Percentiles rank a stretch among this genome's conserved stretches.
Conservation (phyloP, 2,888 invertebrate genomes). For the Laspeyria flexula region DNA sequence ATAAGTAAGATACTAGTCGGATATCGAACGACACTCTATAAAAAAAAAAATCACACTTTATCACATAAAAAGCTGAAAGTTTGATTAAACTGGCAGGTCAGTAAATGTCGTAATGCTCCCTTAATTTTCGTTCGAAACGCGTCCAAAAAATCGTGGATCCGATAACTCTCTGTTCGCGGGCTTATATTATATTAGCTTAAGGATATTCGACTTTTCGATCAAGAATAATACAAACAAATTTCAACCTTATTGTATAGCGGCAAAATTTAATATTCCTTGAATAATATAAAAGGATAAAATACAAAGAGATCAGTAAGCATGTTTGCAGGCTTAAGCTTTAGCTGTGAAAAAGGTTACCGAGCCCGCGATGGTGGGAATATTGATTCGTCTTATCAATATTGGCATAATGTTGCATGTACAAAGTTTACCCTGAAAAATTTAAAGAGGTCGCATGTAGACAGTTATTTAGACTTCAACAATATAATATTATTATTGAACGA, state of each 20-base stretch:
- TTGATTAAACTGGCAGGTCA: slow-evolving; percentile 60
- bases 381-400: slow-evolving; percentile 72
- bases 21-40: slow-evolving; percentile 17
- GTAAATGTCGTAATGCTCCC: slow-evolving; percentile 62
- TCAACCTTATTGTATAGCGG: slow-evolving; percentile 1
- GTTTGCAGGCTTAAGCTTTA: slow-evolving; percentile 61
- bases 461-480: slow-evolving; percentile 5
- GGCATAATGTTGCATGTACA: slow-evolving; percentile 57
- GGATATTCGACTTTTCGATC: slow-evolving; percentile 60
- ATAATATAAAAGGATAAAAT: slow-evolving; percentile 46
- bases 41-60: slow-evolving; percentile 33
- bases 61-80: slow-evolving; percentile 36
- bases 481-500: not conserved
- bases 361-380: slow-evolving; percentile 68
- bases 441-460: slow-evolving; percentile 9
- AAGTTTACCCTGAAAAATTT: slow-evolving; percentile 28
- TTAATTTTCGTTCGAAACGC: slow-evolving; percentile 64
- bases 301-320: slow-evolving; percentile 64
- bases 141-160: slow-evolving; percentile 72
- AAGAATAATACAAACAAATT: slow-evolving; percentile 5
- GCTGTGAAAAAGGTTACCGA: slow-evolving; percentile 66
- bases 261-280: slow-evolving; percentile 22
- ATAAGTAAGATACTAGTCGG: slow-evolving; percentile 16
- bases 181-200: slow-evolving; percentile 63
- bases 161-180: slow-evolving; percentile 65